Conservation (phyloP, 2,797 vertebrate species). For the Parauchenoglanis ngamensis region DNA sequence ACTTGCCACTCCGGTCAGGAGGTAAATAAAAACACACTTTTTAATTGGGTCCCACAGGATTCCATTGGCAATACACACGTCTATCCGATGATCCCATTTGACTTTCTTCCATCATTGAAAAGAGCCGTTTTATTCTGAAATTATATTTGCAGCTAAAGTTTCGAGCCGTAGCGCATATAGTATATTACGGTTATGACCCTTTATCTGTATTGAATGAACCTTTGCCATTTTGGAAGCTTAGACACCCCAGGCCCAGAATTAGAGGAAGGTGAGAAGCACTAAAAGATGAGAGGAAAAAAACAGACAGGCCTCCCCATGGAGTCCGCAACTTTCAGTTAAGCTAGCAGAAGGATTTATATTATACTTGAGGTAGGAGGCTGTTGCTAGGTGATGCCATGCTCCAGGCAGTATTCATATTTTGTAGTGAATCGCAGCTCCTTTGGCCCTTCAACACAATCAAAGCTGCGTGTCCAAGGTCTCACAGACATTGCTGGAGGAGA, state of each 20-base stretch:
- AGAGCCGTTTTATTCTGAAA: not conserved
- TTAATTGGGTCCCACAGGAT: slow-evolving; percentile 9
- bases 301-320: slow-evolving; percentile 28
- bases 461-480: slow-evolving; percentile 38
- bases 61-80: not conserved
- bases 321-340: slow-evolving; percentile 38
- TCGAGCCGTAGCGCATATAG: not conserved
- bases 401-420: slow-evolving; percentile 41
- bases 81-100: not conserved
- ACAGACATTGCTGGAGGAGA: slow-evolving; percentile 11
- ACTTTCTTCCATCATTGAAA: not conserved
- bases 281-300: not conserved
- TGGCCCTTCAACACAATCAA: slow-evolving; percentile 36
- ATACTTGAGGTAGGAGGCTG: slow-evolving; percentile 48
- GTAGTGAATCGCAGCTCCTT: slow-evolving; percentile 46
- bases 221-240: not conserved
- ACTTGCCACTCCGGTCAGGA: not conserved
- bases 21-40: not conserved
- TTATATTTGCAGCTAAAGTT: no score
- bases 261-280: not conserved
- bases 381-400: slow-evolving; percentile 58
- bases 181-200: not conserved
- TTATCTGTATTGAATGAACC: not conserved
- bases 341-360: slow-evolving; percentile 19
- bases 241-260: not conserved